phyloP scores from a whole-genome alignment of 1,140 invertebrate genomes.

The Drosophila gunungcola region DNA sequence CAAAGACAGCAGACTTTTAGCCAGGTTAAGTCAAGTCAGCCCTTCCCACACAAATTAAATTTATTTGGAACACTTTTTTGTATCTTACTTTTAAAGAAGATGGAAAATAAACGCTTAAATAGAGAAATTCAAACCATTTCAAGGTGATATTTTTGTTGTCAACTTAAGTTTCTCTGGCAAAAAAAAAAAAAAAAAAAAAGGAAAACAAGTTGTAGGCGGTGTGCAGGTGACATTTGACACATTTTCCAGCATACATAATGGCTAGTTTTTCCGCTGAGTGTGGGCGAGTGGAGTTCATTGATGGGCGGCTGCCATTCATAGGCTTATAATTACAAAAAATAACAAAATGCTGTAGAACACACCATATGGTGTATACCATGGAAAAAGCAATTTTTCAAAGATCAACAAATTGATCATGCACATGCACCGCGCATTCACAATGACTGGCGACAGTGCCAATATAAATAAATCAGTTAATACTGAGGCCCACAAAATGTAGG shows the following conservation, averaged over 20 bases:
- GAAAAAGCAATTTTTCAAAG: not conserved
- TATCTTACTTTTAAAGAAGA: not conserved
- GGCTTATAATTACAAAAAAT: conserved; percentile 24
- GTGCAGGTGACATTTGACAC: conserved; percentile 68
- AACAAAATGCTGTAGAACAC: conserved; percentile 23
- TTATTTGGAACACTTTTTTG: not conserved
- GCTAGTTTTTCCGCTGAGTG: conserved; percentile 26
- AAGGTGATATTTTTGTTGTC: not conserved
- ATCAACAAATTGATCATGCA: conserved; percentile 37
- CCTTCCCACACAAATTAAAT: conserved; percentile 15
- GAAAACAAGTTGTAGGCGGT: conserved; percentile 5
- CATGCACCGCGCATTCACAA: conserved; percentile 19
- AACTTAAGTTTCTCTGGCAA: not conserved
- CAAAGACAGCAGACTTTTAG: conserved; percentile 25
- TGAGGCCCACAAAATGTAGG: not conserved
- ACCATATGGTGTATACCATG: conserved; percentile 36
- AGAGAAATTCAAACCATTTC: too few species aligned
- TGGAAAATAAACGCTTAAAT: not conserved
- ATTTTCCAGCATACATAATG: conserved; percentile 40
- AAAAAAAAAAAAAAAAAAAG: conserved; percentile 13
- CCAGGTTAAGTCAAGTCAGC: conserved; percentile 12
- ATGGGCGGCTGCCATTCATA: conserved; percentile 53
- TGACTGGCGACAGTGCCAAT: not conserved
- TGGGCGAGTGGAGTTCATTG: conserved; percentile 60
- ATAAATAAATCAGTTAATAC: conserved; percentile 2